A percentile compares a stretch with the other conserved stretches of the same genome.
Conservation (phyloP, 2,113 vertebrate genomes). For the Conger conger region DNA sequence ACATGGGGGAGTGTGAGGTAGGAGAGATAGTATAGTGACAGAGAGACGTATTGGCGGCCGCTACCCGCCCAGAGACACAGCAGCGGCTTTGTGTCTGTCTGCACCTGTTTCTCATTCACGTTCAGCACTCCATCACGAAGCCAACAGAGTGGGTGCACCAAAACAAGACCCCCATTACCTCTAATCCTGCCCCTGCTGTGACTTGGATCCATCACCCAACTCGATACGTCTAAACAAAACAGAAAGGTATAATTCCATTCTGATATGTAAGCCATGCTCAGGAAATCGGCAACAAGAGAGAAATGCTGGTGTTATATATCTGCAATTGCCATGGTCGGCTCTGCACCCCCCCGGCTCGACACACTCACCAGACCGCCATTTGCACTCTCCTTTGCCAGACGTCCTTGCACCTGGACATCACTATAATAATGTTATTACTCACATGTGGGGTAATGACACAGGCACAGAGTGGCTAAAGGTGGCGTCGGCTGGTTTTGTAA, state of each 20-base stretch:
- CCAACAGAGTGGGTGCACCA: neutral
- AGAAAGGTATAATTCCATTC: neutral
- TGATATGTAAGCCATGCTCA: constrained; percentile 1
- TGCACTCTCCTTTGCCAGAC: neutral
- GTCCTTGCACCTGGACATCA: neutral
- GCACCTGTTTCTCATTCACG: constrained; percentile 10
- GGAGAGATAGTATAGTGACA: neutral
- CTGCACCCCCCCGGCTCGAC: neutral
- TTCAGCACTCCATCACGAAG: neutral
- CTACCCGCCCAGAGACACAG: neutral
- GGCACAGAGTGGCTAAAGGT: neutral
- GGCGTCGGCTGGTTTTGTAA: neutral
- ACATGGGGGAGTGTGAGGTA: neutral
- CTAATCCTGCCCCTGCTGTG: neutral
- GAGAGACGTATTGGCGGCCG: neutral
- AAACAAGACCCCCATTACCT: neutral
- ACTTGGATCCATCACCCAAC: neutral
- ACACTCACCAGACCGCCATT: neutral
- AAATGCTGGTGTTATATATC: neutral
- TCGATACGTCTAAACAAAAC: neutral
- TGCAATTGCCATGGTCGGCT: neutral
- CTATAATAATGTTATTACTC: neutral
- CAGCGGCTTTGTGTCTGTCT: neutral
- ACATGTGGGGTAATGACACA: neutral
- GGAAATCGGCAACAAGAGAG: neutral